Evolutionary conservation across 2,797 vertebrate genomes (phyloP).

Genomic region (Clarias platycephalus): DNA sequence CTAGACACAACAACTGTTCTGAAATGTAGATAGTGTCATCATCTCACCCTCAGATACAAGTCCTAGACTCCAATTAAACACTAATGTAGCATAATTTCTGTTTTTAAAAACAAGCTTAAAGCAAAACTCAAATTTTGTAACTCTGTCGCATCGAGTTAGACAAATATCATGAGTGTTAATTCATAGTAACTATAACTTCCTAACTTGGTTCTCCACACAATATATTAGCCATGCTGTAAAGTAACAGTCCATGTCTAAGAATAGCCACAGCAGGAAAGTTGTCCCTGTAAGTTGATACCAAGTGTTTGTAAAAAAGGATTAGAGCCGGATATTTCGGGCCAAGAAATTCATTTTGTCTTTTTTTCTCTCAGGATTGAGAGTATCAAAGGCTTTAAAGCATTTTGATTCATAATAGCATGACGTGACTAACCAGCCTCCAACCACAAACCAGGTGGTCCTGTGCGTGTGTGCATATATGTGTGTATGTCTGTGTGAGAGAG

Average conservation of each 20-base stretch:
- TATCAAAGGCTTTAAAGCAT: slow-evolving; percentile 37
- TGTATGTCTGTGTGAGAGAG: neutral
- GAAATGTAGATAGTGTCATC: neutral
- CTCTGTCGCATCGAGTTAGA: too few relatives aligned
- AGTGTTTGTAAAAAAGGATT: slow-evolving; percentile 13
- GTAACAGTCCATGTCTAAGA: neutral
- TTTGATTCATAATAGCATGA: slow-evolving; percentile 32
- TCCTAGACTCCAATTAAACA: neutral
- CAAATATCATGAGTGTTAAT: too few relatives aligned
- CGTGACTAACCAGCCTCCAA: slow-evolving; percentile 18
- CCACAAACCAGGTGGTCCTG: slow-evolving; percentile 36
- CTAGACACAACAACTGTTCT: neutral
- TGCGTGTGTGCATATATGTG: slow-evolving; percentile 28
- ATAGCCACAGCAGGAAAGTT: neutral
- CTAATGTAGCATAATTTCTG: neutral
- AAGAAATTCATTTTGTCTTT: neutral
- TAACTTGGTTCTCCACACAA: neutral
- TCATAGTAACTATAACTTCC: too few relatives aligned
- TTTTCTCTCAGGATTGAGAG: neutral
- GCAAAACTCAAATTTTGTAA: too few relatives aligned
- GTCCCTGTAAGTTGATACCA: neutral
- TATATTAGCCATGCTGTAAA: neutral
- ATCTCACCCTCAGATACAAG: neutral
- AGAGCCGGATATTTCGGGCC: slow-evolving; percentile 3
- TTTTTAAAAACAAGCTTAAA: neutral